These are phyloP conservation scores for Scotopteryx bipunctaria DNA, from an alignment of 2,888 invertebrate species.

Conservation along the genomic window DNA sequence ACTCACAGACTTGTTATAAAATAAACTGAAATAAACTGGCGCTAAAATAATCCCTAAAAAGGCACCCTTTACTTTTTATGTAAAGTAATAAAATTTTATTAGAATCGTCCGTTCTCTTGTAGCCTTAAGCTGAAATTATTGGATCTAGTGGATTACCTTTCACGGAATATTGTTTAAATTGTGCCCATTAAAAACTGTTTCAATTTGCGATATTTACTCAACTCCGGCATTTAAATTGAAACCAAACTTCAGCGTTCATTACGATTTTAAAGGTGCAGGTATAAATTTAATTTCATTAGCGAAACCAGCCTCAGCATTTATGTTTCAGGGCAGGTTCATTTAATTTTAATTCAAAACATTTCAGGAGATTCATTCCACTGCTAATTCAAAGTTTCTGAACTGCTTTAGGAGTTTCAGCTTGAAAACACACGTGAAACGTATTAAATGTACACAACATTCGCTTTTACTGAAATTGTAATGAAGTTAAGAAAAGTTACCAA, in stretches of 20 bases:
- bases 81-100: constrained; percentile 38
- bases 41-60: constrained; percentile 40
- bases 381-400: constrained; percentile 17
- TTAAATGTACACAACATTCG: constrained; percentile 12
- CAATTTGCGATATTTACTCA: constrained; percentile 24
- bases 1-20: constrained; percentile 24
- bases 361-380: constrained; percentile 12
- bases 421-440: constrained; percentile 9
- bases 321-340: constrained; percentile 19
- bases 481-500: neutral
- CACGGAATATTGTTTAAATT: constrained; percentile 31
- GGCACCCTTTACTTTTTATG: constrained; percentile 39
- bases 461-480: constrained; percentile 8
- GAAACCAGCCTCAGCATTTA: constrained; percentile 11
- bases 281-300: constrained; percentile 26
- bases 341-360: constrained; percentile 20
- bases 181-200: constrained; percentile 23
- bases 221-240: constrained; percentile 24
- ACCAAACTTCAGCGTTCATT: constrained; percentile 22
- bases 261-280: constrained; percentile 22
- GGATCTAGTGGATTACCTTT: constrained; percentile 31
- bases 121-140: constrained; percentile 37
- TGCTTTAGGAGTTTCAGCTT: constrained; percentile 12
- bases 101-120: constrained; percentile 38
- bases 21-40: constrained; percentile 30